phyloP scores from a whole-genome alignment of 2,797 vertebrate species.

The Ataeniobius toweri region DNA sequence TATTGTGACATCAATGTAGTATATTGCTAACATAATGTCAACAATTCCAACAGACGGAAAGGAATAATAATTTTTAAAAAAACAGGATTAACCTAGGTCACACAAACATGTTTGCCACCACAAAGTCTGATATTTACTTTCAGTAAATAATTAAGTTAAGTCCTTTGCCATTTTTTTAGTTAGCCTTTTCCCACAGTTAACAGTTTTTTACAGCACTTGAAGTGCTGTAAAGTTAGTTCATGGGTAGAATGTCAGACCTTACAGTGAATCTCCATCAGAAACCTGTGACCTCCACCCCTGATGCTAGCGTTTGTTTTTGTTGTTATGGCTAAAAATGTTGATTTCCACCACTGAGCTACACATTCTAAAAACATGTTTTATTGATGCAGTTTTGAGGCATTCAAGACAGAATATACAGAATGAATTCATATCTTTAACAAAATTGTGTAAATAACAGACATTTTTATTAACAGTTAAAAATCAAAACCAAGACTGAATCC shows the following conservation, averaged over 20 bases:
- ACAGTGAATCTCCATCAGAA: neutral
- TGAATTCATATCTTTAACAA: neutral
- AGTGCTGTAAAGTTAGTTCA: neutral
- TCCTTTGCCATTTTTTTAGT: neutral
- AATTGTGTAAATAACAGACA: neutral
- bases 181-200: too few relatives aligned
- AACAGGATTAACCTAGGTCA: neutral
- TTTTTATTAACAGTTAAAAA: neutral
- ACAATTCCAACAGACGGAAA: neutral
- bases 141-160: neutral
- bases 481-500: neutral
- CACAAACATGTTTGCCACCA: neutral
- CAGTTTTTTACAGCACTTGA: too few relatives aligned
- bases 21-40: neutral
- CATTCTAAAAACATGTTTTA: neutral
- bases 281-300: too few relatives aligned
- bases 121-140: neutral
- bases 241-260: neutral
- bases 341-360: too few relatives aligned
- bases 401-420: neutral
- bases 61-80: neutral
- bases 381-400: neutral
- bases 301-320: too few relatives aligned
- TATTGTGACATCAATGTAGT: neutral
- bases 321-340: too few relatives aligned